phyloP scores from a whole-genome alignment of 2,888 invertebrate species.

The Physocephala rufipes region DNA sequence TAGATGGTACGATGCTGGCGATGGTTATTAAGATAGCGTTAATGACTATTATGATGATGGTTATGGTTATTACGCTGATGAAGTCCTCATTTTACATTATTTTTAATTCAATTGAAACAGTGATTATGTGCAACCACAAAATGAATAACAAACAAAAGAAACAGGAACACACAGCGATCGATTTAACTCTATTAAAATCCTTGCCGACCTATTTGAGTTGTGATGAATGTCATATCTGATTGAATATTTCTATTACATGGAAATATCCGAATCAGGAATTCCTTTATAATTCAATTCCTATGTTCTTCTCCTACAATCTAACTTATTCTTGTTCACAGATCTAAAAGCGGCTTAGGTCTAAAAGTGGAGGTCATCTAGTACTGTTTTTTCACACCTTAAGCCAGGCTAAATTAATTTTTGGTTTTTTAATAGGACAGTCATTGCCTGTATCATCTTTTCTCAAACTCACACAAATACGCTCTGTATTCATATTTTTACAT shows the following conservation, averaged over 20 bases:
- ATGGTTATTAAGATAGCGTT: too few species aligned
- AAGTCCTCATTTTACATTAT: background rate
- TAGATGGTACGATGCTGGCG: background rate
- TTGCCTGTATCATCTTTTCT: background rate
- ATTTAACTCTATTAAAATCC: slow-evolving; percentile 44
- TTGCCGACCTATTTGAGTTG: slow-evolving; percentile 48
- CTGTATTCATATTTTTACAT: slow-evolving; percentile 20
- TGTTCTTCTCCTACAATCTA: background rate
- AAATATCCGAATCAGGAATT: background rate
- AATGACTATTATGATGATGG: too few species aligned
- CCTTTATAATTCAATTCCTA: background rate
- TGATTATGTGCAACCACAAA: slow-evolving; percentile 11
- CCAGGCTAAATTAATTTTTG: too few species aligned
- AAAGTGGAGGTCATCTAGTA: background rate
- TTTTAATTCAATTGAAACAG: slow-evolving; percentile 24
- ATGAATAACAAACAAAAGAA: slow-evolving; percentile 40
- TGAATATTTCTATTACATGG: slow-evolving; percentile 40
- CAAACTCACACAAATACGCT: slow-evolving; percentile 11
- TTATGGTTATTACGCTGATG: background rate
- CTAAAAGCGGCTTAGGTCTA: too few species aligned
- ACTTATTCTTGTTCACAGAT: background rate
- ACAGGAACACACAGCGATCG: slow-evolving; percentile 41
- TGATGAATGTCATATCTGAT: slow-evolving; percentile 48
- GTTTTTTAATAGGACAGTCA: background rate
- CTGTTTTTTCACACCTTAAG: too few species aligned